These are phyloP conservation scores for Tragelaphus scriptus DNA, from an alignment of 2,113 vertebrate genomes.

Conservation along the genomic window DNA sequence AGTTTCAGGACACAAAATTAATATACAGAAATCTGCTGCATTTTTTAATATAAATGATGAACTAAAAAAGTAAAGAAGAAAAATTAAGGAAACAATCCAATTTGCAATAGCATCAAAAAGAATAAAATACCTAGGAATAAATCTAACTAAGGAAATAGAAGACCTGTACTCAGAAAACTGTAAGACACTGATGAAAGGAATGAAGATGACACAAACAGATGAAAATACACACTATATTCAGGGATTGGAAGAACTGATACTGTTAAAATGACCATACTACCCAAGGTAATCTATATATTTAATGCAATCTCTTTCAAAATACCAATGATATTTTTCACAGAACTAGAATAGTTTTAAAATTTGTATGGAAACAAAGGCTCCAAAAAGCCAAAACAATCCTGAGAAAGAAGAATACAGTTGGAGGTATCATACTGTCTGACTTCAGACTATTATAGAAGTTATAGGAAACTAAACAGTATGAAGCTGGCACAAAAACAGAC, in stretches of 20 bases:
- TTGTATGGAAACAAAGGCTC: background rate
- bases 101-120: background rate
- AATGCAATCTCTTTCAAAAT: background rate
- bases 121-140: background rate
- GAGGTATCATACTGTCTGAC: background rate
- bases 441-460: background rate
- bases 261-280: background rate
- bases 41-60: background rate
- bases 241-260: background rate
- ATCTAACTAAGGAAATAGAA: background rate
- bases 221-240: background rate
- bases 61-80: background rate
- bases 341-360: background rate
- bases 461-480: background rate
- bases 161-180: background rate
- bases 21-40: background rate
- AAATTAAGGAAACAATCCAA: background rate
- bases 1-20: background rate
- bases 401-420: background rate
- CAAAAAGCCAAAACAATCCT: background rate
- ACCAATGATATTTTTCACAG: background rate
- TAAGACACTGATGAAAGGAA: background rate
- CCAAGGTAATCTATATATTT: background rate
- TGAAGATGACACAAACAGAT: background rate
- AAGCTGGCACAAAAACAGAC: background rate